These are phyloP conservation scores for Rhabdophis nuchalis DNA, from an alignment of 2,797 vertebrate species.

Conservation along the genomic window DNA sequence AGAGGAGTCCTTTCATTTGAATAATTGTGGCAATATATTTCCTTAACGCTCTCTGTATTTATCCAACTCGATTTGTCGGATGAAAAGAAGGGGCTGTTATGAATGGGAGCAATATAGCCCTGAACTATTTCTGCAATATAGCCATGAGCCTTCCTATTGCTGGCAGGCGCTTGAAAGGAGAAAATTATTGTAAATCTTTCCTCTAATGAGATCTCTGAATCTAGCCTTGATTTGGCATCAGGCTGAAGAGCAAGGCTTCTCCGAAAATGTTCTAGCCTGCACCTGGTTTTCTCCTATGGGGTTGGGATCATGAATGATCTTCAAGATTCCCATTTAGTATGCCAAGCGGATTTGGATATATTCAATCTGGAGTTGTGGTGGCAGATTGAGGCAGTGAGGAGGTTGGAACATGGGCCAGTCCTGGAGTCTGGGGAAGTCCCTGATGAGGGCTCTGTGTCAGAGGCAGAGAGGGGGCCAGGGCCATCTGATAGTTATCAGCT, in stretches of 20 bases:
- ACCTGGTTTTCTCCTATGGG: neutral
- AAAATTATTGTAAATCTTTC: slow-evolving; percentile 21
- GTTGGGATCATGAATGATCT: neutral
- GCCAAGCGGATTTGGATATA: neutral
- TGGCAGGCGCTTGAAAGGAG: slow-evolving; percentile 17
- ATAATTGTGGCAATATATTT: slow-evolving; percentile 44
- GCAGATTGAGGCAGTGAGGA: no score
- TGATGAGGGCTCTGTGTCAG: no score
- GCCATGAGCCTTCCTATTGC: slow-evolving; percentile 30
- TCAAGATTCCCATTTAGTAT: neutral
- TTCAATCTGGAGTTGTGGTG: neutral
- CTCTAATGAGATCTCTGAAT: slow-evolving; percentile 4
- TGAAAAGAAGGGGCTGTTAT: slow-evolving; percentile 54
- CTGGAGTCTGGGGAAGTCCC: no score
- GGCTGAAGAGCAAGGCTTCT: neutral
- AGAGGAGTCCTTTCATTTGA: slow-evolving; percentile 31
- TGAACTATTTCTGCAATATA: slow-evolving; percentile 44
- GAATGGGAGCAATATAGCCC: slow-evolving; percentile 46
- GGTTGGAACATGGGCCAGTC: no score
- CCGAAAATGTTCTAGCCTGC: neutral
- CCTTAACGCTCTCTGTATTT: slow-evolving; percentile 49
- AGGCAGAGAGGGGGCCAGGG: no score
- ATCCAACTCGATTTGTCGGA: slow-evolving; percentile 56
- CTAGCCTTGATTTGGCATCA: neutral
- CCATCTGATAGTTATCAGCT: no score